phyloP scores from a whole-genome alignment of 1,140 invertebrate species.

The Cydia pomonella region DNA sequence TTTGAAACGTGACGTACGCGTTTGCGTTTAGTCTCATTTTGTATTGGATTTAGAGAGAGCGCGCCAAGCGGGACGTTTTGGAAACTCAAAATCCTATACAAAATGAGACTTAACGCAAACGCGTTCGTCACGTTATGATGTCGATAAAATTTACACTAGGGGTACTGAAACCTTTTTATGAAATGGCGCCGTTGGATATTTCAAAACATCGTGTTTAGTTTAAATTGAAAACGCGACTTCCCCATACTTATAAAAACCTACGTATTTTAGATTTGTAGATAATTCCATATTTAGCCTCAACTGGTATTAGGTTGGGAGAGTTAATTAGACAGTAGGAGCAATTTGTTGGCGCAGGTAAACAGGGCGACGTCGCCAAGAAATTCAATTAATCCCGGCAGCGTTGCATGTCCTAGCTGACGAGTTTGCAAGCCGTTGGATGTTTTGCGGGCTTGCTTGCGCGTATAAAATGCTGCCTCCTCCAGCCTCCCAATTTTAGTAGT shows the following conservation, averaged over 20 bases:
- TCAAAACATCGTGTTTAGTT: background rate
- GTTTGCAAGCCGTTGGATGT: background rate
- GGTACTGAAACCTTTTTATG: too few species aligned
- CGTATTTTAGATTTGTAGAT: background rate
- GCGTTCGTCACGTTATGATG: too few species aligned
- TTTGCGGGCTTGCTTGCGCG: background rate
- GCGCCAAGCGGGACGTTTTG: too few species aligned
- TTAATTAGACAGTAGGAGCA: constrained; percentile 13
- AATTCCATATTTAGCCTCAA: background rate
- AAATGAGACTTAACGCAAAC: too few species aligned
- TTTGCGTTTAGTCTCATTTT: too few species aligned
- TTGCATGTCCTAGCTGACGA: constrained; percentile 2
- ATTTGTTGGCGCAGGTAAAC: constrained; percentile 23
- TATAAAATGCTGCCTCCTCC: background rate
- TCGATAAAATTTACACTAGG: too few species aligned
- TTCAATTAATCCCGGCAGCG: constrained; percentile 20
- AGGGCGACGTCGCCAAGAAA: constrained; percentile 25
- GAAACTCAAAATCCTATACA: too few species aligned
- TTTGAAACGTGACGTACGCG: too few species aligned
- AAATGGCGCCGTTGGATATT: too few species aligned
- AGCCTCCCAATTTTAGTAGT: background rate
- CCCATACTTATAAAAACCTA: too few species aligned
- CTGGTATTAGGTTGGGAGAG: constrained; percentile 4
- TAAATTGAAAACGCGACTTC: background rate
- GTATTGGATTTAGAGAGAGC: too few species aligned